These are phyloP conservation scores for Phymorhynchus buccinoides DNA, from an alignment of 1,140 invertebrate genomes.

Conservation along the genomic window DNA sequence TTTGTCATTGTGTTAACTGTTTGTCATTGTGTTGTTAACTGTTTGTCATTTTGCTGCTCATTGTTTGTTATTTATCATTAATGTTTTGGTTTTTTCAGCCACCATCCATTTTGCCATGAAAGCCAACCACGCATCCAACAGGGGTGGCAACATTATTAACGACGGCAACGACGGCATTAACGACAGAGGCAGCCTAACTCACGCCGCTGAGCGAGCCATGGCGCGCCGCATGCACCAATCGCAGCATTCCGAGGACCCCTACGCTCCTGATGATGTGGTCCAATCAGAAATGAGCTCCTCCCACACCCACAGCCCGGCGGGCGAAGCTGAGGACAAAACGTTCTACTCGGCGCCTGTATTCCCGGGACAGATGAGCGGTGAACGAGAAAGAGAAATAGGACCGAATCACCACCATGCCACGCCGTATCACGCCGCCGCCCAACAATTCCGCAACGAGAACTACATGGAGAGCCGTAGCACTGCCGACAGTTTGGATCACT, in stretches of 20 bases:
- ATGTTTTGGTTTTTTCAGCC: constrained; percentile 4
- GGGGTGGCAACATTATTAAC: not conserved
- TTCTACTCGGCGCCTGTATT: constrained; percentile 34
- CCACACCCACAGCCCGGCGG: not conserved
- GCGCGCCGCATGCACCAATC: constrained; percentile 30
- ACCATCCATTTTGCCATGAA: constrained; percentile 22
- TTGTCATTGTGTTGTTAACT: too few relatives aligned
- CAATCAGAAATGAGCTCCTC: not conserved
- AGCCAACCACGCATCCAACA: not conserved
- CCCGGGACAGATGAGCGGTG: constrained; percentile 24
- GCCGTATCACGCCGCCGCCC: constrained; percentile 33
- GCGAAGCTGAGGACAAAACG: not conserved
- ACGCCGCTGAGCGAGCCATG: constrained; percentile 35
- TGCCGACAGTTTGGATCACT: not conserved
- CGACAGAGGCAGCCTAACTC: constrained; percentile 24
- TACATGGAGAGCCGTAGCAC: not conserved
- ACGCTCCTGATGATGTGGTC: not conserved
- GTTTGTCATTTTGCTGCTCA: too few relatives aligned
- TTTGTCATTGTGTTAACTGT: too few relatives aligned
- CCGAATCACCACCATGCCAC: constrained; percentile 34
- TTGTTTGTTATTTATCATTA: too few relatives aligned
- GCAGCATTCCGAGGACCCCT: not conserved
- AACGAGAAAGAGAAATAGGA: too few relatives aligned
- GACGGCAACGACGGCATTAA: constrained; percentile 20
- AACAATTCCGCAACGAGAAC: constrained; percentile 17